Conservation (phyloP, 64 coral and sea anemone genomes). For the Pachyseris speciosa region DNA sequence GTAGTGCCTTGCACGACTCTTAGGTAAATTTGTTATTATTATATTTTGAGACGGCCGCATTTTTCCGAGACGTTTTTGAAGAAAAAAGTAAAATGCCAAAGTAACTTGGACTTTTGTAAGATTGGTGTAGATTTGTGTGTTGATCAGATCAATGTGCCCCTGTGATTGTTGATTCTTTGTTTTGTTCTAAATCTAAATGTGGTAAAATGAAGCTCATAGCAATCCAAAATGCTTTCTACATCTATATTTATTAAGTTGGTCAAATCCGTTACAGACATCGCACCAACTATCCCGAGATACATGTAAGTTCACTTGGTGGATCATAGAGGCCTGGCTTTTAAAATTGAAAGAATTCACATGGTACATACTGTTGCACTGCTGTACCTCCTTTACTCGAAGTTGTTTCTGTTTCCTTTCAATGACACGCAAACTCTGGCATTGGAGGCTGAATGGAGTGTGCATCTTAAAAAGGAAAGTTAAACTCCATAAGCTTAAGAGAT, state of each 20-base stretch:
- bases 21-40: constrained; percentile 10
- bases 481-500: no score
- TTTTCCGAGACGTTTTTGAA: not conserved
- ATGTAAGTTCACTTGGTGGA: not conserved
- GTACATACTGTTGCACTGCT: no score
- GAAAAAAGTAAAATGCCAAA: constrained; percentile 2
- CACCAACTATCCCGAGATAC: no score
- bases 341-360: not conserved
- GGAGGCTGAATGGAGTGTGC: no score
- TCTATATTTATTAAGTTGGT: no score
- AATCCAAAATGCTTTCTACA: not conserved
- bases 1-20: constrained; percentile 3
- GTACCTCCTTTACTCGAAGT: no score
- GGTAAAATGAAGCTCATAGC: not conserved
- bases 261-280: no score
- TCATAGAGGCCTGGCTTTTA: not conserved
- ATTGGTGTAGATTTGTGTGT: not conserved
- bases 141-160: no score
- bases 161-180: not conserved
- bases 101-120: not conserved
- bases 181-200: not conserved
- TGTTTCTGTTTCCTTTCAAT: no score
- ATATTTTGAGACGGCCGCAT: constrained; percentile 9
- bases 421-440: no score
- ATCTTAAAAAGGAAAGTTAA: no score